Base-by-base conservation (phyloP, 2,797 vertebrate species). In the Danio aesculapii region DNA sequence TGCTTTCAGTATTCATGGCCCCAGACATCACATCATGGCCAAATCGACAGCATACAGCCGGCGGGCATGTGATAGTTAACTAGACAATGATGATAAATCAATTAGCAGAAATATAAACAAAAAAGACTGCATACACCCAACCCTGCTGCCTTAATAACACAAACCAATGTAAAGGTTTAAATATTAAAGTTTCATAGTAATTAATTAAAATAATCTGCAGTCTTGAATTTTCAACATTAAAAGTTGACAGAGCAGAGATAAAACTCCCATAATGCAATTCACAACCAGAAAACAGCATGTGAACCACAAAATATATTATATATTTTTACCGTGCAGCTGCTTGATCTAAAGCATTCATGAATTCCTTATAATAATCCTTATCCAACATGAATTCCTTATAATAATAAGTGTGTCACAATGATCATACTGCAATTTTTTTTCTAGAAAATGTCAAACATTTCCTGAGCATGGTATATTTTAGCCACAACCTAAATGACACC, bases 1-100 rank as follows among this genome's bases (percentile, higher is more conserved):
- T 75, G 84, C 72, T 73, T 50, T 77, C n/a, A 19, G 19, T 57
- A 58, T 74, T 74, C 52, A 74, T 57, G 70, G 43, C 58, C 8
- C 62, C 79, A 74, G 79, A 81, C 53, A 41, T 19, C 12, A 74
- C 59, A 74, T 46, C 52, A 6, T 47, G 8, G 50, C 61, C 61
- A 55, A 74, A 72, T 55, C 6, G 19, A 16, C 55, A 59, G 43
- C 17, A 39, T 58, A 55, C 7, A 66, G 17, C 58, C 49, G 0
- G 39, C 2, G 8, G 19, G 16, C 49, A 13, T 79, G 77, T 17
- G 17, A 72, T 59, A 19, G 61, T 43, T 61, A 61, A 52, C 67
- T 61, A 79, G 46, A 79, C 58, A 79, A 79, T 61, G 30, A 70
- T 16, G 41, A 7, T 46, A 19, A 79, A 62, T 41, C 46, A 53